Evolutionary conservation across 2,888 invertebrate species (phyloP).

Genomic region (Alcis repandata): DNA sequence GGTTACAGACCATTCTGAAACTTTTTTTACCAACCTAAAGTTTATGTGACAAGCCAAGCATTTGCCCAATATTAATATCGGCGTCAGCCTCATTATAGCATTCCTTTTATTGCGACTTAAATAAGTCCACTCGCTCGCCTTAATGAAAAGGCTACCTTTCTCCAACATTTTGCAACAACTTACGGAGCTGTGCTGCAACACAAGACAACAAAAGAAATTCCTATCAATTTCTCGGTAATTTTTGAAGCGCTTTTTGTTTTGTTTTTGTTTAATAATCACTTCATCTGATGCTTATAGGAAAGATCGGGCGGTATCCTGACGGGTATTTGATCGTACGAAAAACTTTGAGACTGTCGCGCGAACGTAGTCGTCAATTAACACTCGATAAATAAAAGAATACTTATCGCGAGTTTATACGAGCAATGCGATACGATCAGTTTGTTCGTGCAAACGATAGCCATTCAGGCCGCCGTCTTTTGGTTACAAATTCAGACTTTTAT

Average conservation of each 20-base stretch:
- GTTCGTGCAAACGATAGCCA: not conserved
- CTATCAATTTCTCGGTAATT: slow-evolving; percentile 69
- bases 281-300: slow-evolving; percentile 66
- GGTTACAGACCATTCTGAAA: slow-evolving; percentile 64
- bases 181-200: slow-evolving; percentile 66
- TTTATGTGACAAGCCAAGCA: slow-evolving; percentile 64
- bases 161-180: slow-evolving; percentile 82
- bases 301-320: slow-evolving; percentile 42
- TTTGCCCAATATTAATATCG: slow-evolving; percentile 81
- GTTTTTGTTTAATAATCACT: slow-evolving; percentile 78
- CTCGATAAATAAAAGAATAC: too few relatives aligned
- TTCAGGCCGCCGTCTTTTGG: not conserved
- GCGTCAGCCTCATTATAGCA: slow-evolving; percentile 84
- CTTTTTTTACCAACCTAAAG: slow-evolving; percentile 83
- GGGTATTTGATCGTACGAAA: too few relatives aligned
- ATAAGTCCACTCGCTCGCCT: slow-evolving; percentile 79
- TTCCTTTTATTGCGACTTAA: slow-evolving; percentile 85
- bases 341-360: too few relatives aligned
- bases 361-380: too few relatives aligned
- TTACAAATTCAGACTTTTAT: not conserved
- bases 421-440: too few relatives aligned
- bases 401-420: too few relatives aligned
- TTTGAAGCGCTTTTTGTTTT: slow-evolving; percentile 61
- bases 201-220: slow-evolving; percentile 71
- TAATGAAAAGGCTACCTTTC: slow-evolving; percentile 82